These are phyloP conservation scores for Apolygus lucorum DNA, from an alignment of 1,140 invertebrate species.

Conservation along the genomic window DNA sequence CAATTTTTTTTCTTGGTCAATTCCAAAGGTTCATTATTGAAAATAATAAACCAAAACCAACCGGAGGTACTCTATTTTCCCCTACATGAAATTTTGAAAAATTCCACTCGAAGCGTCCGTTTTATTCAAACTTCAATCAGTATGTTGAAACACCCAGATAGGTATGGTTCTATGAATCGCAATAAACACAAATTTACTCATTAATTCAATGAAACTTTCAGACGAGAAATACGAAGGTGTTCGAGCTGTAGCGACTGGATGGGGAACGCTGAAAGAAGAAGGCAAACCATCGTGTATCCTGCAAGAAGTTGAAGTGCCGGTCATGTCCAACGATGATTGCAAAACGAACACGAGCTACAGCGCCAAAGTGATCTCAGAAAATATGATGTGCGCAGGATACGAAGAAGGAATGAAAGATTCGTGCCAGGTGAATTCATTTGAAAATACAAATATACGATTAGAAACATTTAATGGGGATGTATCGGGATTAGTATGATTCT, in stretches of 20 bases:
- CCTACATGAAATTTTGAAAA: no score
- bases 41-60: no score
- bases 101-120: no score
- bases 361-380: slow-evolving; percentile 67
- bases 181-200: neutral
- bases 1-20: no score
- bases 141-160: no score
- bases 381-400: slow-evolving; percentile 80
- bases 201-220: slow-evolving; percentile 36
- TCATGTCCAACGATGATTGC: slow-evolving; percentile 67
- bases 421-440: slow-evolving; percentile 66
- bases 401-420: slow-evolving; percentile 68
- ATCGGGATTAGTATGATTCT: neutral
- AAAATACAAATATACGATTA: no score
- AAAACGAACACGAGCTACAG: slow-evolving; percentile 63
- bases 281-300: slow-evolving; percentile 70
- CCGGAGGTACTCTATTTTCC: no score
- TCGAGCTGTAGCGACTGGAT: slow-evolving; percentile 65
- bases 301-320: slow-evolving; percentile 72
- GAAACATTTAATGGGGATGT: no score
- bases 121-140: no score
- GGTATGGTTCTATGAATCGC: neutral
- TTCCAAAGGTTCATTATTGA: no score
- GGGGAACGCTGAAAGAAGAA: slow-evolving; percentile 73
- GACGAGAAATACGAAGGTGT: slow-evolving; percentile 57